Base-by-base conservation (phyloP, 37 sponge, comb jelly and placozoan species). In the Cliona cf. orientalis region DNA sequence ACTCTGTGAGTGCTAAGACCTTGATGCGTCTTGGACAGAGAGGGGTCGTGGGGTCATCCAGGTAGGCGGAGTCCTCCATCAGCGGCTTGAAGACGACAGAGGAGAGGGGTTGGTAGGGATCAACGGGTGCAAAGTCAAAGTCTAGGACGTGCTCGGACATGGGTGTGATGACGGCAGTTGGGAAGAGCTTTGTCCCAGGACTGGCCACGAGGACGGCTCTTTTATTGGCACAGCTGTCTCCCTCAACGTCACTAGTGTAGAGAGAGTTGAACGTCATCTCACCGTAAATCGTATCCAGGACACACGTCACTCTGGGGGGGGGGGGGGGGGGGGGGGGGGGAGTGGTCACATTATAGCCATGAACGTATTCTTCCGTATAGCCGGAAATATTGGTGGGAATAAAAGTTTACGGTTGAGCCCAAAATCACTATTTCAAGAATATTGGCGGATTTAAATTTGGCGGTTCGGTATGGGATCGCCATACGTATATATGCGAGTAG, bases 161-260 rank as follows among this genome's bases (percentile, higher is more conserved):
- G 26, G 92, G 80, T 6, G 80, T 83, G 49, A 66, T 83, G 23
- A 91, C 60, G 57, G 87, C 44, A 5, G 87, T 91, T 23, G 92
- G 92, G 64, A 83, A 91, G 29, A 91, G 87, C 39, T 87, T 91
- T 35, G 67, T 32, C 0, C 74, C 46, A 11, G n/a, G 32, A 5
- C 14, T 46, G 31, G 66, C 66, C 3, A 35, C 34, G 31, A 69
- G 58, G 42, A 42, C 44, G 68, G 57, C 37, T 44, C 35, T 4
- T 41, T 60, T 7, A 11, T 33, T 37, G 46, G 9, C 55, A 46
- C 31, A 36, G 42, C n/a, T 33, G 39, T 42, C 0, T 5, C 5
- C 25, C n/a, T 55, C 31, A 75, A n/a, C 28, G 0, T 17, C 3
- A 26, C 53, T 72, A 65, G 45, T 45, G 2, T 2, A 5, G 46